These are phyloP conservation scores for Eustalomyia histrio DNA, from an alignment of 2,888 invertebrate species.

Conservation along the genomic window DNA sequence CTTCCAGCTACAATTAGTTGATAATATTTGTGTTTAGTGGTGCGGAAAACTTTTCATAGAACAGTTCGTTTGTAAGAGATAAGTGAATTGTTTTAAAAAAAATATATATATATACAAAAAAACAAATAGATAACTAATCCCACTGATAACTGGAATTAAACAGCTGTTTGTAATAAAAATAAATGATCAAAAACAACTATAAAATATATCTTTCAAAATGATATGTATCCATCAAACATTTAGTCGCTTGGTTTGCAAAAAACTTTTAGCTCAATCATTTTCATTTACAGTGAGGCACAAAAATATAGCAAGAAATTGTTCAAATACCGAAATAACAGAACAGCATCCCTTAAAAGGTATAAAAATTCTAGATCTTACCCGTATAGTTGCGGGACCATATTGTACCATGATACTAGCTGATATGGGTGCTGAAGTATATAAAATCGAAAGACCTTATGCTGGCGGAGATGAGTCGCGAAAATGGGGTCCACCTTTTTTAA, in stretches of 20 bases:
- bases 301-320: conserved; percentile 26
- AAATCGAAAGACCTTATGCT: conserved; percentile 90
- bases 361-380: conserved; percentile 88
- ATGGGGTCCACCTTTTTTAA: conserved; percentile 95
- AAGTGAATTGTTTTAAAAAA: conserved; percentile 11
- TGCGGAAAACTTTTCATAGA: conserved; percentile 68
- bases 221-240: conserved; percentile 15
- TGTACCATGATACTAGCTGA: conserved; percentile 97
- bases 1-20: conserved; percentile 23
- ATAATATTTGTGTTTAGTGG: conserved; percentile 63
- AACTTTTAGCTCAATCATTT: conserved; percentile 24
- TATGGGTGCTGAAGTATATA: conserved; percentile 94
- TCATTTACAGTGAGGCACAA: conserved; percentile 38
- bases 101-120: neutral
- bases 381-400: conserved; percentile 96
- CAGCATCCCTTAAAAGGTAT: conserved; percentile 85
- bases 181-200: neutral
- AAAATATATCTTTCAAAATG: conserved; percentile 35
- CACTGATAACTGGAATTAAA: conserved; percentile 17
- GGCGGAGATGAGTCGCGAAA: conserved; percentile 94
- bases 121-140: neutral
- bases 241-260: conserved; percentile 13
- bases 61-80: conserved; percentile 10
- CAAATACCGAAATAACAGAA: conserved; percentile 64
- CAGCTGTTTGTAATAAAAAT: conserved; percentile 13